Base-by-base conservation (phyloP, 2,797 vertebrate species). In the Acipenser transmontanus region DNA sequence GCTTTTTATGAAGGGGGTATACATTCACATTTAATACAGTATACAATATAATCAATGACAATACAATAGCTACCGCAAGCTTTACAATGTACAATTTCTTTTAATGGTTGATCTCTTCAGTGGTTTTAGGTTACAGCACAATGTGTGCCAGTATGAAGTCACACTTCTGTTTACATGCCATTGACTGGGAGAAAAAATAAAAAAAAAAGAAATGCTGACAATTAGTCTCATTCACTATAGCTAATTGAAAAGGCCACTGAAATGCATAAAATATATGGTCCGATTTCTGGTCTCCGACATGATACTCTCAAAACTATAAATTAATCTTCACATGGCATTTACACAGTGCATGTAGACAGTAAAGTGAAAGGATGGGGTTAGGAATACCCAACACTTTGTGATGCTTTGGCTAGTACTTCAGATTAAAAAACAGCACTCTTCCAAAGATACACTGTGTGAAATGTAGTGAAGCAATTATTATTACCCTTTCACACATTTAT, bases 11-110 rank as follows among this genome's bases (percentile, higher is more conserved):
- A 83, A 87, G 87, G 88, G 34, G 88, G 79, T 90, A 91, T 87
- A 92, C 91, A 92, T 91, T 91, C 91, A 93, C 91, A 91, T 91
- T 91, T 87, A 89, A 91, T 91, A 87, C 84, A 85, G 86, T 89
- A 85, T 87, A 91, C 86, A 91, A 87, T 87, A 88, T 85, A 86
- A 84, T 88, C 79, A 86, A 88, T 67, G 59, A 59, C 88, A 88
- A 83, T 82, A 86, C 85, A 92, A 88, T 79, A 85, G 87, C 80
- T 84, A 93, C 86, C 82, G 81, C 86, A 79, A 79, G 84, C 90
- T 95, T 96, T 95, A 96, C 91, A 97, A 99, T 98, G 91, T 98
- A 99, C 95, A 97, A 91, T 91, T 93, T 94, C 90, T 94, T 93
- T 92, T 88, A 93, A 96, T 81, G 84, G 87, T 84, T 90, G 87